These are phyloP conservation scores for Raja brachyura DNA, from an alignment of 2,113 vertebrate species.

Conservation along the genomic window DNA sequence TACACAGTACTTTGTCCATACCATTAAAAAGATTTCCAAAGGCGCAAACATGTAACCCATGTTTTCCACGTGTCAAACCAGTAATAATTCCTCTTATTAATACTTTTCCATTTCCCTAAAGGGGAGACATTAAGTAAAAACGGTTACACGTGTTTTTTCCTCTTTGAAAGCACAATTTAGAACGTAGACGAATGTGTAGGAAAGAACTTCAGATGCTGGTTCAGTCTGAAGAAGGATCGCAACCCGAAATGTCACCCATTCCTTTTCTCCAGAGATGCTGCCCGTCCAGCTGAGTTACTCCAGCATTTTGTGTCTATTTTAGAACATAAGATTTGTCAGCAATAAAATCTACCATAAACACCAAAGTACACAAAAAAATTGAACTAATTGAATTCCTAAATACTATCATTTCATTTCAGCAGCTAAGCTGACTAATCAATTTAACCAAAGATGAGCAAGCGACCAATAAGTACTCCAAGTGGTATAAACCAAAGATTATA, in stretches of 20 bases:
- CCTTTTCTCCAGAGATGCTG: no score
- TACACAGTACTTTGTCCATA: neutral
- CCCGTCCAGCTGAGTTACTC: no score
- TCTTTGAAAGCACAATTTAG: neutral
- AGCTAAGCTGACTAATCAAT: neutral
- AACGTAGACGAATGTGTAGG: neutral
- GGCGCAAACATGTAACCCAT: constrained; percentile 34
- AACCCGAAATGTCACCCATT: no score
- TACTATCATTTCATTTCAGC: neutral
- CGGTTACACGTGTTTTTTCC: neutral
- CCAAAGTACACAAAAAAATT: neutral
- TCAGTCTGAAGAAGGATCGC: no score
- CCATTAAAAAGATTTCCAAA: constrained; percentile 36
- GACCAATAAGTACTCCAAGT: neutral
- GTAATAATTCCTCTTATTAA: constrained; percentile 35
- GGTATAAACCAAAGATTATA: neutral
- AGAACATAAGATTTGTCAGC: neutral
- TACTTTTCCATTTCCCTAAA: constrained; percentile 29
- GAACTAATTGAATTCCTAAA: neutral
- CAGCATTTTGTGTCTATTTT: no score
- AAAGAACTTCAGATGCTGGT: no score
- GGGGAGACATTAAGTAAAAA: neutral
- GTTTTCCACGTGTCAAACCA: constrained; percentile 28
- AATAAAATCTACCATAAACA: neutral
- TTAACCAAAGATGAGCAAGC: neutral